Percentiles rank a stretch among this genome's conserved stretches.
These are phyloP conservation scores for Chrysemys picta DNA, from an alignment of 2,113 vertebrate species.

Conservation along the genomic window DNA sequence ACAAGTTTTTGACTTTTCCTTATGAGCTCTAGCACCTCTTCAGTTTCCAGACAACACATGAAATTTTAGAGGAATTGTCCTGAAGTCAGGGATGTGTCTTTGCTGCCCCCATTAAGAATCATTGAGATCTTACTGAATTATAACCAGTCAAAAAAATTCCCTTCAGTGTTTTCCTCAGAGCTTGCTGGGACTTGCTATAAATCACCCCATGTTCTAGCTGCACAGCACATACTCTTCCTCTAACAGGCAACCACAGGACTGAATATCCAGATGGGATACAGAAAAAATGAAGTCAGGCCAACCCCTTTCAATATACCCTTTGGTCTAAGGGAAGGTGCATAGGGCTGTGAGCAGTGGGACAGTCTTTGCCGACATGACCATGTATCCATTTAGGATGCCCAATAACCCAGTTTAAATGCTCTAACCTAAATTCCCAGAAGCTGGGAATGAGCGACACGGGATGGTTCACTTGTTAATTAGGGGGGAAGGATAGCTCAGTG, in stretches of 20 bases:
- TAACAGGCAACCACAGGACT: neutral
- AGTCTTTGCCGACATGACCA: neutral
- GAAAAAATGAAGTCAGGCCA: neutral
- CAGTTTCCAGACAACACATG: neutral
- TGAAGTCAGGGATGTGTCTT: neutral
- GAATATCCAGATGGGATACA: neutral
- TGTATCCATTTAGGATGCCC: neutral
- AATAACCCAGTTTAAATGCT: neutral
- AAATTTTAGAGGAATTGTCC: neutral
- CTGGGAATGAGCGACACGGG: too few species aligned
- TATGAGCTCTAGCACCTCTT: neutral
- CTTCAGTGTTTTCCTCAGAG: neutral
- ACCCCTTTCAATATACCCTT: neutral
- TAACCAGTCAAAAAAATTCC: neutral
- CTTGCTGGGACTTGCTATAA: neutral
- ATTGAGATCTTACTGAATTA: neutral
- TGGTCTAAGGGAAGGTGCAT: neutral
- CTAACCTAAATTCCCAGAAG: neutral
- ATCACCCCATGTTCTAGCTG: neutral
- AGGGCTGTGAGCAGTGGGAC: neutral
- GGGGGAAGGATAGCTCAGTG: too few species aligned
- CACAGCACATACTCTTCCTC: neutral
- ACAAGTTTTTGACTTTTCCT: neutral
- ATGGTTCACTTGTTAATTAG: too few species aligned
- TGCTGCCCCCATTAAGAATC: neutral